phyloP scores from a whole-genome alignment of 1,140 invertebrate genomes.

The Micrasema minimum region DNA sequence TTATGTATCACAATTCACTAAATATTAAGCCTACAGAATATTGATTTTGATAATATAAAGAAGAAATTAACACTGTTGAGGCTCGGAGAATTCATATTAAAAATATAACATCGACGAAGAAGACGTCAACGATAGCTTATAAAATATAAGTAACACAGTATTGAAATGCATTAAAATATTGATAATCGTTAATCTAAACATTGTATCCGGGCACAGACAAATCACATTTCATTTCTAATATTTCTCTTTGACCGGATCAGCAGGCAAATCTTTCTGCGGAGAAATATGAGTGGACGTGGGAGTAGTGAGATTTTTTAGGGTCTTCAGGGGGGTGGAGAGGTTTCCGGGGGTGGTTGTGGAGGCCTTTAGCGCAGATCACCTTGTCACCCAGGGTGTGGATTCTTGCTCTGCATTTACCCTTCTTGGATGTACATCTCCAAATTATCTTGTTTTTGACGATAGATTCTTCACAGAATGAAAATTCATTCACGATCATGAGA shows the following conservation, averaged over 20 bases:
- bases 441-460: constrained; percentile 65
- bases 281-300: too few relatives aligned
- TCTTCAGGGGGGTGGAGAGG: constrained; percentile 44
- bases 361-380: constrained; percentile 64
- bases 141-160: too few relatives aligned
- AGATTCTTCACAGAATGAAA: constrained; percentile 67
- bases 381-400: constrained; percentile 65
- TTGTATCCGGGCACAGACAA: constrained; percentile 5
- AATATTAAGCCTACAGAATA: too few relatives aligned
- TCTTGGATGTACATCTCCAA: constrained; percentile 67
- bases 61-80: too few relatives aligned
- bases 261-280: too few relatives aligned
- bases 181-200: constrained; percentile 1
- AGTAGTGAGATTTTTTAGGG: constrained; percentile 2
- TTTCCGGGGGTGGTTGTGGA: constrained; percentile 65
- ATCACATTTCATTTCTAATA: constrained; percentile 32
- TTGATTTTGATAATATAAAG: too few relatives aligned
- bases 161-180: too few relatives aligned
- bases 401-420: constrained; percentile 65
- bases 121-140: too few relatives aligned
- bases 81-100: too few relatives aligned
- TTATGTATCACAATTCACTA: too few relatives aligned
- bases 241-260: constrained; percentile 16
- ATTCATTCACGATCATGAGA: constrained; percentile 68
- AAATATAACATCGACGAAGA: too few relatives aligned